Base-by-base conservation (phyloP, 2,888 invertebrate genomes). In the Drosophila conformis region DNA sequence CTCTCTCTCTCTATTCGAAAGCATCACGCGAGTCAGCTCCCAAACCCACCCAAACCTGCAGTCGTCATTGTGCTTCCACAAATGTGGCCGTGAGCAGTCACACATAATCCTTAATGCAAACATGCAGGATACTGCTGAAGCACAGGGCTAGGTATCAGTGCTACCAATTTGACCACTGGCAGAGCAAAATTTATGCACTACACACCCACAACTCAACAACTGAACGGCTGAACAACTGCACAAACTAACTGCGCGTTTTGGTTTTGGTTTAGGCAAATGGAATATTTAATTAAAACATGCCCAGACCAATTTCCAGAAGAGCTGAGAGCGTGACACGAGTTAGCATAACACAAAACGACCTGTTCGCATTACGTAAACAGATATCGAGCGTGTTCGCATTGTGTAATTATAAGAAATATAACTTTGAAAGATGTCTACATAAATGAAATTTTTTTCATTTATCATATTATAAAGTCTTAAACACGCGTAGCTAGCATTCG, bases 221-320 rank as follows among this genome's bases (percentile, higher is more conserved):
- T 13, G 29, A 25, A 58, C 40, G 62, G 13, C 31, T 13, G 59
- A 29, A 65, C 42, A 67, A 59, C 31, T 52, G 56, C 61, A 56
- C 65, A 48, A 73, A 75, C 87, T 78, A 83, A 85, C 86, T 78
- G 77, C 73, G 72, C 74, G 66, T 73, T 75, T 73, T 52, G 65
- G 76, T 75, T 76, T 82, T 72, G 89, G 87, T 67, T 87, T 87
- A 84, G 89, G 87, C 78, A 88, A 88, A 88, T 88, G 88, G 90
- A 88, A 90, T 88, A 88, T 88, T 88, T 88, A 88, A 88, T 88
- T 88, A 88, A 88, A 90, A 89, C 90, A 78, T 78, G 81, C 72
- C 53, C 89, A 83, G 73, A 80, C 77, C 73, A 67, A 71, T 58
- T 58, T 60, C 27, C n/a, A 11, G 18, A 33, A 36, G 49, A 38